Percentiles rank a stretch among this genome's conserved stretches.
These are phyloP conservation scores for Hirtodrosophila alboralis DNA, from an alignment of 2,888 invertebrate genomes.

Conservation along the genomic window DNA sequence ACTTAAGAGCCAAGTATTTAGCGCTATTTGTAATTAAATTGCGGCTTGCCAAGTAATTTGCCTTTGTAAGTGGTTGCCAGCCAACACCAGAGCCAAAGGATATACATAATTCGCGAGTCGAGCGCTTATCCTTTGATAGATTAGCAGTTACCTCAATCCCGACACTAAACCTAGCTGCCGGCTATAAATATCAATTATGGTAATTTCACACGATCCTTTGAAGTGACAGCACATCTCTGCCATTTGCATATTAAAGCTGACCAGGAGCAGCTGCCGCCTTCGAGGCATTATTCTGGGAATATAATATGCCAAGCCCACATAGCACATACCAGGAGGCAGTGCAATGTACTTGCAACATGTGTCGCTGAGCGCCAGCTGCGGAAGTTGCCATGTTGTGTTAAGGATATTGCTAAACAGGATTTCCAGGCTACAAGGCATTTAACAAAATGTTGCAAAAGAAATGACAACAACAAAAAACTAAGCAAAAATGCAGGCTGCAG, in stretches of 20 bases:
- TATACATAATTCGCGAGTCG: not conserved
- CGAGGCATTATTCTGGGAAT: slow-evolving; percentile 8
- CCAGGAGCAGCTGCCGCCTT: slow-evolving; percentile 18
- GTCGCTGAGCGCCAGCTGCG: slow-evolving; percentile 32
- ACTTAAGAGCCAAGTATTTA: slow-evolving; percentile 24
- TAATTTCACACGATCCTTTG: slow-evolving; percentile 22
- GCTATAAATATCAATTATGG: slow-evolving; percentile 31
- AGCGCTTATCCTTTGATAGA: slow-evolving; percentile 10
- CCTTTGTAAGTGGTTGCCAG: no score
- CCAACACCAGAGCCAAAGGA: no score
- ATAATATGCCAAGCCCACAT: no score
- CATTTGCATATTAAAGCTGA: slow-evolving; percentile 20
- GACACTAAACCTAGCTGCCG: not conserved
- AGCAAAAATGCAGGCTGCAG: slow-evolving; percentile 42
- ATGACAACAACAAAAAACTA: slow-evolving; percentile 44
- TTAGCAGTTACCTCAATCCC: slow-evolving; percentile 5
- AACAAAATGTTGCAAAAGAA: slow-evolving; percentile 62
- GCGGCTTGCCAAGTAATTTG: slow-evolving; percentile 16
- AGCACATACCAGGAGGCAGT: slow-evolving; percentile 13
- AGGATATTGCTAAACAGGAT: slow-evolving; percentile 75
- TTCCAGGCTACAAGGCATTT: slow-evolving; percentile 73
- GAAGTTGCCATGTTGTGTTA: slow-evolving; percentile 49
- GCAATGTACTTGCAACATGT: slow-evolving; percentile 37
- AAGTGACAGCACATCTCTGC: slow-evolving; percentile 4
- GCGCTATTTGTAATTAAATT: slow-evolving; percentile 56